Evolutionary conservation across 2,113 vertebrate genomes (phyloP).

Genomic region (Dromiciops gliroides): DNA sequence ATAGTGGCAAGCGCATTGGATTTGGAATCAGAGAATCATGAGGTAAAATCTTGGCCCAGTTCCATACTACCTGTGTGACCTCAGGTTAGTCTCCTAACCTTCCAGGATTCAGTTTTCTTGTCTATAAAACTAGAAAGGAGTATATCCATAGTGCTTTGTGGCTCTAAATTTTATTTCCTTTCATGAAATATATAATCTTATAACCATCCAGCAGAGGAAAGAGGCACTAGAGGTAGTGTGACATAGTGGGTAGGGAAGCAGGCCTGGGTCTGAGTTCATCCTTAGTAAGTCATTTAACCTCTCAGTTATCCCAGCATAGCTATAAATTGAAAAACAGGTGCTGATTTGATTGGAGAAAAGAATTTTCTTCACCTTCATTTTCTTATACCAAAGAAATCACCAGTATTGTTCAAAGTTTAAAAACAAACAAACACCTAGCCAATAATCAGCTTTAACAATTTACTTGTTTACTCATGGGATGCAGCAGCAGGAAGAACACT

Average conservation of each 20-base stretch:
- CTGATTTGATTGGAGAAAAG: background rate
- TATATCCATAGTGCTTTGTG: background rate
- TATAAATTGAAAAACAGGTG: background rate
- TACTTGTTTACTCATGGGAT: background rate
- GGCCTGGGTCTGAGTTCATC: background rate
- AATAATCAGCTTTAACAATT: background rate
- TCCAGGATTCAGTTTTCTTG: background rate
- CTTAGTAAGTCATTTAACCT: background rate
- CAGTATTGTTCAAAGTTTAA: background rate
- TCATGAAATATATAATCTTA: background rate
- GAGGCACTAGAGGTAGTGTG: background rate
- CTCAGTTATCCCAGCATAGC: background rate
- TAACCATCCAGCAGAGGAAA: background rate
- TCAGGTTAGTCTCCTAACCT: background rate
- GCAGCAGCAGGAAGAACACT: background rate
- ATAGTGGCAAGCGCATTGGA: background rate
- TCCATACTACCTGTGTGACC: background rate
- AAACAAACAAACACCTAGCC: background rate
- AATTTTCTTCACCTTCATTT: background rate
- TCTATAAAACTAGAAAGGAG: background rate
- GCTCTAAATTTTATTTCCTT: background rate
- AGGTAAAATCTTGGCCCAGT: background rate
- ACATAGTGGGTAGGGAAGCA: background rate
- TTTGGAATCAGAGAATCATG: background rate
- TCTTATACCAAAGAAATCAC: background rate